Evolutionary conservation across 2,113 vertebrate genomes (phyloP).

Genomic region (Dicrurus megarhynchus): DNA sequence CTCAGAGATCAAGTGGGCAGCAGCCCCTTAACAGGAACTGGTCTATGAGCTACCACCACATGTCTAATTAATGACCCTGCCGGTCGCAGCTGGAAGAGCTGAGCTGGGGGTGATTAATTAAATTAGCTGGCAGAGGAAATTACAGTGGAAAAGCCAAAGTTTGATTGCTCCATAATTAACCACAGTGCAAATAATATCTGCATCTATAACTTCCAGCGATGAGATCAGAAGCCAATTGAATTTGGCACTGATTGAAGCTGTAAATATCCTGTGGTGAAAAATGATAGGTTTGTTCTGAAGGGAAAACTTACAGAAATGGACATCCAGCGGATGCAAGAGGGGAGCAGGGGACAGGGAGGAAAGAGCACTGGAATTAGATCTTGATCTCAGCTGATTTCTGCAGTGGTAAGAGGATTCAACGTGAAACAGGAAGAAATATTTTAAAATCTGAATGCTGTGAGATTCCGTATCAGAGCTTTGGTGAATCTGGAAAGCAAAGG

Average conservation of each 20-base stretch:
- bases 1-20: constrained; percentile 73
- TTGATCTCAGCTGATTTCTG: constrained; percentile 47
- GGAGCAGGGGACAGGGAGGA: constrained; percentile 42
- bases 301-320: constrained; percentile 78
- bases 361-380: constrained; percentile 28
- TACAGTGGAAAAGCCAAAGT: constrained; percentile 86
- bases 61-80: constrained; percentile 87
- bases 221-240: constrained; percentile 81
- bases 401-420: neutral
- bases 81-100: constrained; percentile 84
- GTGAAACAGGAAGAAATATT: neutral
- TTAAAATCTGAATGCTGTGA: neutral
- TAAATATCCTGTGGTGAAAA: constrained; percentile 81
- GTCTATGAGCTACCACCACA: constrained; percentile 73
- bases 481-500: neutral
- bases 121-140: constrained; percentile 89
- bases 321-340: constrained; percentile 59
- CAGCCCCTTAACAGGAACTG: constrained; percentile 71
- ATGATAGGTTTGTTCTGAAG: constrained; percentile 83
- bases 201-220: constrained; percentile 79
- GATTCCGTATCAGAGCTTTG: neutral
- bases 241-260: constrained; percentile 80
- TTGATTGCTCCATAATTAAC: constrained; percentile 88
- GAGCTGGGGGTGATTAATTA: constrained; percentile 89
- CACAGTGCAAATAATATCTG: constrained; percentile 84